Percentiles rank a stretch among this genome's conserved stretches.
Conservation (phyloP, 1,140 invertebrate species). For the Eumeta japonica region DNA sequence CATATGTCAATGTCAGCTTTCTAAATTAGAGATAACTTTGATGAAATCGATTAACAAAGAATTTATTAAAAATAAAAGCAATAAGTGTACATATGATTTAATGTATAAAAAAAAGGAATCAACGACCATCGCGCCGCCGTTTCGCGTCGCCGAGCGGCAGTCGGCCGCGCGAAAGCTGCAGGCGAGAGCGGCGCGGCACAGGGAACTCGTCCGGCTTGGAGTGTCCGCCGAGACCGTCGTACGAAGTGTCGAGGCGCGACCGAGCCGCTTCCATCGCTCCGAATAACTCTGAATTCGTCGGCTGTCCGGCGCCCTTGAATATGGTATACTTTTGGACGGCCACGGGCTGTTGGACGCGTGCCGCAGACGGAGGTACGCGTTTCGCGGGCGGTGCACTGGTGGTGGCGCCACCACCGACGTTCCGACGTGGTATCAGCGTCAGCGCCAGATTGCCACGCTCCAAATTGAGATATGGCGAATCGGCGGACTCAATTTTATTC, state of each 20-base stretch:
- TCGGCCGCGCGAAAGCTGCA: no score
- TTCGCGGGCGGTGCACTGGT: constrained; percentile 9
- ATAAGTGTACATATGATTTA: no score
- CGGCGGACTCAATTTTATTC: constrained; percentile 23
- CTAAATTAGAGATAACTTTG: no score
- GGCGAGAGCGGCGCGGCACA: no score
- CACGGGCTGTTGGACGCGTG: constrained; percentile 15
- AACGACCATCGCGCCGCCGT: no score
- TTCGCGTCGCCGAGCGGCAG: no score
- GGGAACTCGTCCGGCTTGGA: constrained; percentile 41
- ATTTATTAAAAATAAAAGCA: no score
- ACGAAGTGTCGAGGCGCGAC: constrained; percentile 24
- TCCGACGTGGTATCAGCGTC: constrained; percentile 19
- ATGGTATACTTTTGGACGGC: constrained; percentile 28
- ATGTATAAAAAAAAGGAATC: no score
- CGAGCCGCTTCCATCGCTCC: constrained; percentile 1
- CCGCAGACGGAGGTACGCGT: no score
- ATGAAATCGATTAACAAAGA: no score
- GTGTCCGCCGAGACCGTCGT: constrained; percentile 46
- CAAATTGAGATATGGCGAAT: constrained; percentile 31
- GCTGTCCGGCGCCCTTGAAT: constrained; percentile 9
- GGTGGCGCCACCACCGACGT: constrained; percentile 12
- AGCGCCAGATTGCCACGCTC: constrained; percentile 31
- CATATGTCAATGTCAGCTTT: not conserved
- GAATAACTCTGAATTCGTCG: no score